These are phyloP conservation scores for Cryptocheilus praepositus DNA, from an alignment of 2,888 invertebrate genomes.

Conservation along the genomic window DNA sequence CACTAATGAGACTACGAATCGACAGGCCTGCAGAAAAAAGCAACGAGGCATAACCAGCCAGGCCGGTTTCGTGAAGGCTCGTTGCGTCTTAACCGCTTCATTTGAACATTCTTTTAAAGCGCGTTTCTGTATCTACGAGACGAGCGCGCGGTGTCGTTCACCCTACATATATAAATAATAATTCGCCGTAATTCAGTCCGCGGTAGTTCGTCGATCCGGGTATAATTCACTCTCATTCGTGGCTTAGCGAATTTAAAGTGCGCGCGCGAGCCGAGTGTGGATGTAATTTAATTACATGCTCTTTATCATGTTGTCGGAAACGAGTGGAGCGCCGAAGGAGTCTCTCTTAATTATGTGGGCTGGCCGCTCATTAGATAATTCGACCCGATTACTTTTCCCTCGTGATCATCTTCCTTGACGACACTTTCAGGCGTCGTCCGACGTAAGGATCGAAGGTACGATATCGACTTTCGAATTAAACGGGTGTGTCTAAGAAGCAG, in stretches of 20 bases:
- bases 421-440: neutral
- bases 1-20: constrained; percentile 55
- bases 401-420: constrained; percentile 27
- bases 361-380: constrained; percentile 39
- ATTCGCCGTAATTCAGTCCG: too few species aligned
- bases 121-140: neutral
- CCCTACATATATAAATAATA: too few species aligned
- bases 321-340: too few species aligned
- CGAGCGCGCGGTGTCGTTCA: neutral
- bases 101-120: constrained; percentile 15
- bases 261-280: too few species aligned
- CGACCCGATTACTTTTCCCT: constrained; percentile 38
- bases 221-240: too few species aligned
- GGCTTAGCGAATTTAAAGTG: too few species aligned
- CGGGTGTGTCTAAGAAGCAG: constrained; percentile 49
- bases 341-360: constrained; percentile 29
- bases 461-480: constrained; percentile 52
- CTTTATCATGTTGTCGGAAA: too few species aligned
- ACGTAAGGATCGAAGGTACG: constrained; percentile 32
- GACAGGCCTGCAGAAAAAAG: constrained; percentile 36
- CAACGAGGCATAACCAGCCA: constrained; percentile 41
- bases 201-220: too few species aligned
- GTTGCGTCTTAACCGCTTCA: constrained; percentile 13
- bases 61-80: constrained; percentile 42
- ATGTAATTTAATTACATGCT: too few species aligned